phyloP scores from a whole-genome alignment of 2,113 vertebrate species.

The Thermophis baileyi region DNA sequence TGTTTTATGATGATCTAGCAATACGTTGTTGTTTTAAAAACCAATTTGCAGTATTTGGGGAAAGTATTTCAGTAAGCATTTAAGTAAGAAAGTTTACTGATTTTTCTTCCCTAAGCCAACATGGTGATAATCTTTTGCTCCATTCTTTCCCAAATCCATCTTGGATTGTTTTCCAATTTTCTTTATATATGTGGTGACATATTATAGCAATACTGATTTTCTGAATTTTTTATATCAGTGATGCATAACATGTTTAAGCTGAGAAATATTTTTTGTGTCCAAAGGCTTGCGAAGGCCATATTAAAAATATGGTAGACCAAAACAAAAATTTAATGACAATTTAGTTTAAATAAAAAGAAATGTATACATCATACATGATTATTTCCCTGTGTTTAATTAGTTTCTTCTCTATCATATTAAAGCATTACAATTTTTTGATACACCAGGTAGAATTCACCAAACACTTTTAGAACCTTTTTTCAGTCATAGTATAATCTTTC shows the following conservation, averaged over 20 bases:
- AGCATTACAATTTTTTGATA: neutral
- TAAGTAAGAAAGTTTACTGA: neutral
- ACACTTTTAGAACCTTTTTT: neutral
- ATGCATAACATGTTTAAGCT: neutral
- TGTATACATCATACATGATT: neutral
- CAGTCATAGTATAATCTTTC: neutral
- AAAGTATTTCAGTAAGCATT: neutral
- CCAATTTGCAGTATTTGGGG: neutral
- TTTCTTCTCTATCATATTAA: neutral
- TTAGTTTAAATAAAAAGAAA: neutral
- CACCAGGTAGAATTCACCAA: neutral
- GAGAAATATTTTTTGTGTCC: neutral
- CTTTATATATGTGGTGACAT: neutral
- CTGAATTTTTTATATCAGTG: neutral
- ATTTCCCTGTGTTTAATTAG: neutral
- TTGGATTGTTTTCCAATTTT: neutral
- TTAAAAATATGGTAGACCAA: neutral
- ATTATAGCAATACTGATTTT: neutral
- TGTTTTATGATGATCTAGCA: neutral
- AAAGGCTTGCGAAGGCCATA: neutral
- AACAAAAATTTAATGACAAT: neutral
- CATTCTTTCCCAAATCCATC: neutral
- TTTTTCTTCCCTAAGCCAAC: neutral
- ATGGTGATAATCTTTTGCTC: neutral
- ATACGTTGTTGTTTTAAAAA: neutral